A percentile compares a stretch with the other conserved stretches of the same genome.
These are phyloP conservation scores for Battus philenor DNA, from an alignment of 1,140 invertebrate species.

Conservation along the genomic window DNA sequence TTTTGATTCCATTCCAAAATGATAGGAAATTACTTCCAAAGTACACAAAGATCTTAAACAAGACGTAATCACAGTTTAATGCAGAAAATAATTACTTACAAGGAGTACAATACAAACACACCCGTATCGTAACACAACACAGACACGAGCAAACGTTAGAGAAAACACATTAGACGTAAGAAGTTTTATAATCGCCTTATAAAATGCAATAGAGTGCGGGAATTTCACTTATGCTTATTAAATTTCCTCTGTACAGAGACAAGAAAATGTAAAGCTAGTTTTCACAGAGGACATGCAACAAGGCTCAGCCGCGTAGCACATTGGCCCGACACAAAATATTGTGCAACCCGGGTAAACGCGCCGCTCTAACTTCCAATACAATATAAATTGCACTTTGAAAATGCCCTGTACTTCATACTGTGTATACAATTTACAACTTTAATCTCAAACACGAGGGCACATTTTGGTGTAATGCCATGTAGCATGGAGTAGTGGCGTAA, in stretches of 20 bases:
- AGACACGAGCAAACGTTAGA: no score
- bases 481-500: constrained; percentile 48
- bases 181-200: constrained; percentile 37
- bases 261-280: constrained; percentile 56
- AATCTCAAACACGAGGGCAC: constrained; percentile 37
- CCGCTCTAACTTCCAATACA: constrained; percentile 71
- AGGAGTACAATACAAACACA: no score
- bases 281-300: constrained; percentile 46
- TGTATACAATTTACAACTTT: constrained; percentile 53
- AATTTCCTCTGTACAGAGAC: constrained; percentile 45
- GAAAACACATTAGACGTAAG: constrained; percentile 15
- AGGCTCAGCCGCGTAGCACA: constrained; percentile 57
- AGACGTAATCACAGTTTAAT: no score
- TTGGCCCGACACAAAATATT: constrained; percentile 68
- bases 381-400: constrained; percentile 75
- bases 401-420: constrained; percentile 53
- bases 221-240: constrained; percentile 62
- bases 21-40: no score
- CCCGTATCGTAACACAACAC: no score
- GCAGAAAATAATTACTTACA: no score
- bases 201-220: constrained; percentile 33
- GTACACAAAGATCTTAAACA: no score
- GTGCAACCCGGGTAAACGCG: constrained; percentile 62
- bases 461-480: constrained; percentile 29
- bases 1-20: no score